Percentiles rank a stretch among this genome's conserved stretches.
These are phyloP conservation scores for Meghimatium bilineatum DNA, from an alignment of 2,888 invertebrate species.

Conservation along the genomic window DNA sequence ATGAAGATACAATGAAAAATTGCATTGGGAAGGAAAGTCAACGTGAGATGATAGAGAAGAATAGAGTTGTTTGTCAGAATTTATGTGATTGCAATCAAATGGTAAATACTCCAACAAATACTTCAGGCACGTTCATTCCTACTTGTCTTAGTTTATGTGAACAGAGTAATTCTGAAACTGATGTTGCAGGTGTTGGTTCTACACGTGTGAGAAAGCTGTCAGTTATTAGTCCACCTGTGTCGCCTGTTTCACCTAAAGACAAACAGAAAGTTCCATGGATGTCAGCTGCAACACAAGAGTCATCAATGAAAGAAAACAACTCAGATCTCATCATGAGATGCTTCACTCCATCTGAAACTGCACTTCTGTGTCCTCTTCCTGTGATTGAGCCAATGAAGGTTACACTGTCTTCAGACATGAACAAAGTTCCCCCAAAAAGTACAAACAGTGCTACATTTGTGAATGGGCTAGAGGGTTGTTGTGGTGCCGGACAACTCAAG, in stretches of 20 bases:
- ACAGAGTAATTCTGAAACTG: background rate
- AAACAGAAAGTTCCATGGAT: constrained; percentile 5
- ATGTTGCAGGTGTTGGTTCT: background rate
- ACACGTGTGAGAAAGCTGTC: constrained; percentile 33
- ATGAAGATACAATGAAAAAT: background rate
- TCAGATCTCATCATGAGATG: background rate
- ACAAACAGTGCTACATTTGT: background rate
- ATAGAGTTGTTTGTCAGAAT: background rate
- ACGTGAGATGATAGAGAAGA: background rate
- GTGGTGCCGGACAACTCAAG: constrained; percentile 11
- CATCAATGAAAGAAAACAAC: background rate
- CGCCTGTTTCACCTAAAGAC: constrained; percentile 35
- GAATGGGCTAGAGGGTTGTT: constrained; percentile 38
- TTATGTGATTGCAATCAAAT: background rate
- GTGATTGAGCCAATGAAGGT: constrained; percentile 6
- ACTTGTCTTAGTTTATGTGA: background rate
- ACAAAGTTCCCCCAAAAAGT: background rate
- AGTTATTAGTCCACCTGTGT: constrained; percentile 38
- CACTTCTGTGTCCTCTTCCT: background rate
- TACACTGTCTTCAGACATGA: constrained; percentile 6
- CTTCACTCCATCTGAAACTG: constrained; percentile 22
- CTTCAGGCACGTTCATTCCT: background rate
- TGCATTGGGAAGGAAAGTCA: background rate
- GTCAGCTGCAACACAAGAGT: background rate
- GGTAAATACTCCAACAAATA: background rate